Percentiles rank a stretch among this genome's conserved stretches.
Evolutionary conservation across 2,888 invertebrate genomes (phyloP).

Genomic region (Sialis fuliginosa): DNA sequence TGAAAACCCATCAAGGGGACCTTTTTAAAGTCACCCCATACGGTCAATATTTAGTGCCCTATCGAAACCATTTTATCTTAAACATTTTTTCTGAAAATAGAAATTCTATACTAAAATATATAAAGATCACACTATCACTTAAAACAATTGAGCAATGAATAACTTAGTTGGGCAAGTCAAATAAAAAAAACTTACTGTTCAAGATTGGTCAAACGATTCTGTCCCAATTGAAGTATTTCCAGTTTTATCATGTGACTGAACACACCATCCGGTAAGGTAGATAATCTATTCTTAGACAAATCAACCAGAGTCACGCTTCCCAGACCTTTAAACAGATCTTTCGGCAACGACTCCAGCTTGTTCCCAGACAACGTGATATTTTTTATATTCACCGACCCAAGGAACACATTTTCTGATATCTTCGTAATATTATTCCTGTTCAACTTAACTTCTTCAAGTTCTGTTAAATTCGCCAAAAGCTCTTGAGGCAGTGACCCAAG

Average conservation of each 20-base stretch:
- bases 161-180: no score
- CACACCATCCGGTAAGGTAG: slow-evolving; percentile 34
- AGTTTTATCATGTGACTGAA: slow-evolving; percentile 38
- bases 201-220: slow-evolving; percentile 42
- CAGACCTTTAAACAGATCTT: slow-evolving; percentile 41
- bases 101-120: no score
- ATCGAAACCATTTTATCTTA: no score
- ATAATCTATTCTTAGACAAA: slow-evolving; percentile 45
- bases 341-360: slow-evolving; percentile 31
- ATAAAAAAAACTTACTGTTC: slow-evolving; percentile 38
- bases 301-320: slow-evolving; percentile 40
- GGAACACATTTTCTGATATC: slow-evolving; percentile 42
- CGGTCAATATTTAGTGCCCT: no score
- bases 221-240: slow-evolving; percentile 38
- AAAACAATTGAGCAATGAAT: no score
- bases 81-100: no score
- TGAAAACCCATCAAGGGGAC: no score
- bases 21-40: no score
- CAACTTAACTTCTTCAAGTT: slow-evolving; percentile 36
- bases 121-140: no score
- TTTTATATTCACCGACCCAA: slow-evolving; percentile 33
- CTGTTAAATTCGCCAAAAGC: slow-evolving; percentile 40
- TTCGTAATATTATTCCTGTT: slow-evolving; percentile 28
- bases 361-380: slow-evolving; percentile 16
- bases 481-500: slow-evolving; percentile 36